phyloP scores from a whole-genome alignment of 2,113 vertebrate species.

The Xerus inauris region DNA sequence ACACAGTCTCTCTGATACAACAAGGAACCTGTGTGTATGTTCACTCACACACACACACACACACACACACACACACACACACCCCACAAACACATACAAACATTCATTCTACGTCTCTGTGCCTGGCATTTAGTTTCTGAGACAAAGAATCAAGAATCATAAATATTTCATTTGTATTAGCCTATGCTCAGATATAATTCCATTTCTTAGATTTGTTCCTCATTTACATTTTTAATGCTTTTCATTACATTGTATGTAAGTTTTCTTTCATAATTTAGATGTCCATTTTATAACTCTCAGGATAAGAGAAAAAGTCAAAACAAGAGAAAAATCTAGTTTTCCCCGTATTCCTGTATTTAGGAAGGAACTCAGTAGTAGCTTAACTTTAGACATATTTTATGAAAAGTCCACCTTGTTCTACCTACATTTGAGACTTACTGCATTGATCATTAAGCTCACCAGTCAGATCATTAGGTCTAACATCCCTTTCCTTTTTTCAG shows the following conservation, averaged over 20 bases:
- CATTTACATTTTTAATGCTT: slow-evolving; percentile 48
- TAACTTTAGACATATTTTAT: not conserved
- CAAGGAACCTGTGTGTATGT: slow-evolving; percentile 83
- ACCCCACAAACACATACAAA: slow-evolving; percentile 29
- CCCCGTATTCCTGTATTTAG: not conserved
- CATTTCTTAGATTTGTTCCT: slow-evolving; percentile 79
- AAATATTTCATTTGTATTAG: slow-evolving; percentile 82
- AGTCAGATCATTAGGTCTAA: not conserved
- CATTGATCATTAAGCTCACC: not conserved
- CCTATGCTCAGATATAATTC: slow-evolving; percentile 73
- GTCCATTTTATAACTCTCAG: not conserved
- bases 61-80: slow-evolving; percentile 61
- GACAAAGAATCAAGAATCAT: slow-evolving; percentile 83
- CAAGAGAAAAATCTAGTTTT: not conserved
- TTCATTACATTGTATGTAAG: slow-evolving; percentile 35
- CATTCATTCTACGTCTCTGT: slow-evolving; percentile 41
- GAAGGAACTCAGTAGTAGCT: not conserved
- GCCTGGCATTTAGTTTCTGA: slow-evolving; percentile 78
- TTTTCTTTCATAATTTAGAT: slow-evolving; percentile 33
- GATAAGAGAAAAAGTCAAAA: not conserved
- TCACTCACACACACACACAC: not conserved
- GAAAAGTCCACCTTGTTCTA: not conserved
- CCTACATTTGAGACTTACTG: not conserved
- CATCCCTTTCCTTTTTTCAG: not conserved
- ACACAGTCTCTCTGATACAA: slow-evolving; percentile 95